These are phyloP conservation scores for Zeugodacus cucurbitae DNA, from an alignment of 1,140 invertebrate genomes.

Conservation along the genomic window DNA sequence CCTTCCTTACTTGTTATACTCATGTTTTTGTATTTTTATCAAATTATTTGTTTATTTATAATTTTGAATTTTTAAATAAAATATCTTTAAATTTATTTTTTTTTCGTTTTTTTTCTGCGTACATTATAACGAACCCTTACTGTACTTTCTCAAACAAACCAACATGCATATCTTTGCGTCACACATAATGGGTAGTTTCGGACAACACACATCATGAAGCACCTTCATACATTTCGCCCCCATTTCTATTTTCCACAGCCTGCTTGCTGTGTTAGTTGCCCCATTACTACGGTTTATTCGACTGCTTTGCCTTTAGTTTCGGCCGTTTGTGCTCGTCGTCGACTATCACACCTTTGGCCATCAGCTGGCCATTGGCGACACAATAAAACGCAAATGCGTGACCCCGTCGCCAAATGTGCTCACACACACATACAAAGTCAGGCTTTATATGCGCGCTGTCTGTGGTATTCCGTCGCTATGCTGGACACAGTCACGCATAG, in stretches of 20 bases:
- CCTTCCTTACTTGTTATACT: too few species aligned
- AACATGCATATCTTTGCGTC: background rate
- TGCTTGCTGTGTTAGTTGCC: background rate
- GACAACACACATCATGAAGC: too few species aligned
- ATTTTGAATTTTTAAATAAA: too few species aligned
- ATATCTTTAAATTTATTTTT: too few species aligned
- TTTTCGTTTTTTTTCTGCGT: too few species aligned
- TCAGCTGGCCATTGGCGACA: conserved; percentile 19
- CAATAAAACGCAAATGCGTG: conserved; percentile 41
- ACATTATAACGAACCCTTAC: too few species aligned
- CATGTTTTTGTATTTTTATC: too few species aligned
- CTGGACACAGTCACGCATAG: background rate
- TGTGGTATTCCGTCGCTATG: background rate
- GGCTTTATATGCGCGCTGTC: background rate
- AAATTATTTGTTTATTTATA: too few species aligned
- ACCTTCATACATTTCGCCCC: background rate
- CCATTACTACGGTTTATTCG: background rate
- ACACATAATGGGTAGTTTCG: background rate
- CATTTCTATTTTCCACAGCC: background rate
- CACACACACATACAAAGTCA: background rate
- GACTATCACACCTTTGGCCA: background rate
- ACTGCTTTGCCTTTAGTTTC: background rate
- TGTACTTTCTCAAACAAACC: too few species aligned
- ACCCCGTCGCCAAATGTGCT: background rate
- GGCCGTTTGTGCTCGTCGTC: background rate